Evolutionary conservation across 2,797 vertebrate species (phyloP).

Genomic region (Sebastes wilsoni): DNA sequence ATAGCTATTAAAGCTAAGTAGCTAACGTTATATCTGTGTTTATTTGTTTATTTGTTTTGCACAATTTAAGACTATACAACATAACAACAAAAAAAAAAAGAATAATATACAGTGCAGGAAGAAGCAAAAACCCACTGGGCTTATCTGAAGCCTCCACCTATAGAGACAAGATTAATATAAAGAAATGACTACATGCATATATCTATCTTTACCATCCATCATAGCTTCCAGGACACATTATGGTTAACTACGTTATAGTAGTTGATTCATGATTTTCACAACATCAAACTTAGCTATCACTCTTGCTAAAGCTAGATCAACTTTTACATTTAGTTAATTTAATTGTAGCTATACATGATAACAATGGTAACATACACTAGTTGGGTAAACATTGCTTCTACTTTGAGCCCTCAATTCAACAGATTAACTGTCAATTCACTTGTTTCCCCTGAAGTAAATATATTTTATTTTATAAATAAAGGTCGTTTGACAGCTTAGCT

Average conservation of each 20-base stretch:
- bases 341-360: no score
- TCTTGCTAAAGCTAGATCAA: background rate
- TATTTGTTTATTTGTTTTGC: no score
- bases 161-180: no score
- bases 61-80: no score
- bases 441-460: background rate
- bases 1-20: background rate
- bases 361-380: background rate
- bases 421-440: background rate
- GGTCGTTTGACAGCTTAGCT: background rate
- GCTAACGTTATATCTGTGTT: no score
- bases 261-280: background rate
- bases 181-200: no score
- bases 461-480: background rate
- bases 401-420: background rate
- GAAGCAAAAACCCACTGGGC: no score
- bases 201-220: fast-evolving
- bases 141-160: no score
- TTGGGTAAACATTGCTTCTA: background rate
- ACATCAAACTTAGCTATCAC: background rate
- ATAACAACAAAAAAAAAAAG: no score
- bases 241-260: background rate
- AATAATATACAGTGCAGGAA: no score
- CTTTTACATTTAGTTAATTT: background rate
- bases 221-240: background rate